Evolutionary conservation across 2,797 vertebrate species (phyloP).

Genomic region (Cynodonichthys magdalenae): DNA sequence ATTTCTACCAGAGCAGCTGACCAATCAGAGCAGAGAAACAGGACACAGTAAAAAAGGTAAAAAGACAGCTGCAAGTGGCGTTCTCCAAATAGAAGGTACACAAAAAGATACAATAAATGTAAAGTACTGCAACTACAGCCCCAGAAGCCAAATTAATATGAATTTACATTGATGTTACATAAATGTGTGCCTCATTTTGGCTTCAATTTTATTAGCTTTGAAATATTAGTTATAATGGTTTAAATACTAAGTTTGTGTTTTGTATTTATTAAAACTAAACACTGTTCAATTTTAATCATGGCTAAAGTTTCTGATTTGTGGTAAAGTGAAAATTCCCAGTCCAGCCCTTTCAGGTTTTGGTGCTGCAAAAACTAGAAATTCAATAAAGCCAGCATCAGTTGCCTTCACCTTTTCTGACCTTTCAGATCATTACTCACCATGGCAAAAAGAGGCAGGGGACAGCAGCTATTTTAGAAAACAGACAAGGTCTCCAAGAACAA

Average conservation of each 20-base stretch:
- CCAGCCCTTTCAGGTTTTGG: slow-evolving; percentile 10
- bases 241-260: background rate
- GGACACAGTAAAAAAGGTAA: background rate
- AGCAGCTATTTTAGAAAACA: slow-evolving; percentile 62
- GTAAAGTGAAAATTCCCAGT: slow-evolving; percentile 26
- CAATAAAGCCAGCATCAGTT: slow-evolving; percentile 61
- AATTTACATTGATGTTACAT: too few species aligned
- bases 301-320: background rate
- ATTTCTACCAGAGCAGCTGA: too few species aligned
- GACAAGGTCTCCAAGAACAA: slow-evolving; percentile 66
- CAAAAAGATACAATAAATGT: too few species aligned
- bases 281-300: background rate
- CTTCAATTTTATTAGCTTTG: background rate
- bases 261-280: background rate
- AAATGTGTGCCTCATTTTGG: background rate
- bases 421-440: slow-evolving; percentile 69
- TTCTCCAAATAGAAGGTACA: background rate
- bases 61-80: too few species aligned
- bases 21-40: too few species aligned
- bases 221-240: background rate
- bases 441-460: slow-evolving; percentile 56
- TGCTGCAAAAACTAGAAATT: slow-evolving; percentile 51
- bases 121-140: too few species aligned
- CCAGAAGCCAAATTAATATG: too few species aligned
- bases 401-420: slow-evolving; percentile 67